phyloP scores from a whole-genome alignment of 2,113 vertebrate genomes.

The Corythornis vintsioides region DNA sequence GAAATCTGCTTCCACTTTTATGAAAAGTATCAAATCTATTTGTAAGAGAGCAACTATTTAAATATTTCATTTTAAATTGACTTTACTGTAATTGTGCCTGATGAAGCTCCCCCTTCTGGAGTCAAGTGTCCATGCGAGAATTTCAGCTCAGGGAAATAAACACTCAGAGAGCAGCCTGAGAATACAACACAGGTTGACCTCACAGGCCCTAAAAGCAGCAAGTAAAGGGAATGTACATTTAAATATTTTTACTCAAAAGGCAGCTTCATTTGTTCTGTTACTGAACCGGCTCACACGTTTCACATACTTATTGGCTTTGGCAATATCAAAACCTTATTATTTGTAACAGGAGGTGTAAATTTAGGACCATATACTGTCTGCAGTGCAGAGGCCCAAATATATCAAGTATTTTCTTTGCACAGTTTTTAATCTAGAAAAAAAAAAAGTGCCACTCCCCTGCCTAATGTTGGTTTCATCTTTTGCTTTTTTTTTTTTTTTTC shows the following conservation, averaged over 20 bases:
- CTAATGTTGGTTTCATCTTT: neutral
- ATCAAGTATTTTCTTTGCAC: neutral
- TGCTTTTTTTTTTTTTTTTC: neutral
- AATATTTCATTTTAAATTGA: neutral
- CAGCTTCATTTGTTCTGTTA: neutral
- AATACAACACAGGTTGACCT: neutral
- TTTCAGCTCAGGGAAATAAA: neutral
- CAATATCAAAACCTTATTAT: neutral
- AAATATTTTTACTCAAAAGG: neutral
- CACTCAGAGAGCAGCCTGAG: neutral
- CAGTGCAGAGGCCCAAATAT: neutral
- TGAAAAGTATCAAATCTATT: neutral
- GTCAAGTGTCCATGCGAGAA: neutral
- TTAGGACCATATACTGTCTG: neutral
- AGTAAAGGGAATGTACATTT: neutral
- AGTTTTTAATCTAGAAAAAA: neutral
- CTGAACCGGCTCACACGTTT: neutral
- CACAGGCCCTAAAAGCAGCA: neutral
- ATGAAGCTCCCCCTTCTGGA: slow-evolving; percentile 64
- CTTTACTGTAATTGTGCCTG: neutral
- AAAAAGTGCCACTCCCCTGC: neutral
- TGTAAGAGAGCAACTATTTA: neutral
- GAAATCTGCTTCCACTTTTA: neutral
- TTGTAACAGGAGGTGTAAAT: neutral
- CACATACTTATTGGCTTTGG: neutral